Evolutionary conservation across 2,113 vertebrate genomes (phyloP), one percentile per base, ranked within the genome.

Genomic region (Piprites chloris): DNA sequence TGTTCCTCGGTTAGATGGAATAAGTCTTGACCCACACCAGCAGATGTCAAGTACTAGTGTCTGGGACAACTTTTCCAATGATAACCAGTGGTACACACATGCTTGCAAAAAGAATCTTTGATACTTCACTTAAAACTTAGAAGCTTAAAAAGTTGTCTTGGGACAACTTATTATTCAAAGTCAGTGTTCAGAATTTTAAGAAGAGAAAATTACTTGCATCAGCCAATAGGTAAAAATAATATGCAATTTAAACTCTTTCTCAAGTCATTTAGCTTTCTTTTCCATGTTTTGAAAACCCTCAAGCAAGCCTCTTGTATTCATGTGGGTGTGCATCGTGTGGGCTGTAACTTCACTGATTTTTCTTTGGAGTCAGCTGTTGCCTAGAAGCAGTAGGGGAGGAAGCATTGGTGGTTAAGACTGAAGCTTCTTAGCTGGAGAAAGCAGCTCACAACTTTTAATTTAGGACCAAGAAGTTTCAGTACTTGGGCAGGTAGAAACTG

Each of bases 311-410:
- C 66, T 87, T 0, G 0, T 56, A 42, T 32, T 37, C 0, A 20
- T 30, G 61, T 49, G 83, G 68, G 87, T 58, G 52, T 41, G 39
- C 27, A 47, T 50, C 6, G 6, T 56, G 77, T 80, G 59, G 83
- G 95, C 39, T 93, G 86, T 47, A 77, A 68, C 44, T 52, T 24
- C n/a, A 67, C 27, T 69, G 44, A 72, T 33, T 90, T 90, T 77
- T 47, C 63, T 91, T 84, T 11, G 6, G 68, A 95, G 73, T 71
- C 35, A 63, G 12, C 6, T 75, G 71, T 86, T 96, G 84, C 89
- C 81, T 89, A 59, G 87, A 93, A 96, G 95, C 87, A 87, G 41
- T 30, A 79, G 23, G 47, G 30, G 18, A 89, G 55, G 52, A 94
- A 85, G 35, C 32, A 65, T 39, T 72, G 35, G 28, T 66, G 37